Percentiles rank a stretch among this genome's conserved stretches.
Evolutionary conservation across 2,888 invertebrate species (phyloP).

Genomic region (Kuschelorhynchus macadamiae): DNA sequence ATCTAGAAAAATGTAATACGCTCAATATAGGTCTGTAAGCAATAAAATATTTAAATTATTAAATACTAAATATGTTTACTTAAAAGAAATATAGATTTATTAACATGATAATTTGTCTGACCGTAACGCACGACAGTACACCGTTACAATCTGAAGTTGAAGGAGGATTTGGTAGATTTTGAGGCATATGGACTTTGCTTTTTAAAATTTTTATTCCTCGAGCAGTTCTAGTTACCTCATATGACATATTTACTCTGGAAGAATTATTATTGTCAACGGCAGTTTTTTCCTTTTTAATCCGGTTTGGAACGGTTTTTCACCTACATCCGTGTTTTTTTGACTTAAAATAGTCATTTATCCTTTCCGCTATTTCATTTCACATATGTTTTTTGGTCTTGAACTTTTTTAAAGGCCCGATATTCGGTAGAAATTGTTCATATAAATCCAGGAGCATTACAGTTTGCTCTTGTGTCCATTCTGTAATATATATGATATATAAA

Average conservation of each 20-base stretch:
- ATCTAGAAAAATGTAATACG: too few species aligned
- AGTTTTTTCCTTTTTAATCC: conserved; percentile 49
- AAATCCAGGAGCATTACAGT: conserved; percentile 24
- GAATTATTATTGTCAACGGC: conserved; percentile 46
- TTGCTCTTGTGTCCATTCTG: conserved; percentile 11
- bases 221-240: conserved; percentile 34
- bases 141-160: too few species aligned
- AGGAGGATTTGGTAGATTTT: conserved; percentile 1
- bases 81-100: too few species aligned
- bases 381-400: conserved; percentile 50
- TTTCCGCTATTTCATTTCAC: conserved; percentile 45
- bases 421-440: conserved; percentile 16
- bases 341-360: conserved; percentile 25
- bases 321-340: conserved; percentile 30
- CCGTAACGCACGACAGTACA: too few species aligned
- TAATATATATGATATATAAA: too few species aligned
- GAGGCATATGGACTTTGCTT: background rate
- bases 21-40: too few species aligned
- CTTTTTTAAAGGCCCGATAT: conserved; percentile 40
- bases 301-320: conserved; percentile 51
- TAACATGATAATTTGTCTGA: too few species aligned
- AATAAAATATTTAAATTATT: too few species aligned
- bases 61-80: too few species aligned
- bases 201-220: conserved; percentile 8
- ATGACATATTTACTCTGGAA: conserved; percentile 35